Base-by-base conservation (phyloP, 2,888 invertebrate genomes). In the Drosophila testacea region DNA sequence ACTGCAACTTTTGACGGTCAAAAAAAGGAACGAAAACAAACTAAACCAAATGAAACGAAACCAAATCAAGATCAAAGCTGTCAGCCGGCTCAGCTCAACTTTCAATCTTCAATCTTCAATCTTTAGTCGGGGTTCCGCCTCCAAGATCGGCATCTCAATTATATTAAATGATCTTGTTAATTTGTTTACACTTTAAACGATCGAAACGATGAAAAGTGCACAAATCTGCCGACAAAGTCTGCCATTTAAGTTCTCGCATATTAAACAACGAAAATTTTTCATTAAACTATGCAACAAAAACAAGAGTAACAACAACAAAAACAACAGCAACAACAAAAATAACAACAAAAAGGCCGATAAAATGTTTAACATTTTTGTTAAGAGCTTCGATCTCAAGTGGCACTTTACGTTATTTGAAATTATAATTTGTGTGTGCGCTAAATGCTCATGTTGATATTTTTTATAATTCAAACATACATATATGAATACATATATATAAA, bases 91-190 rank as follows among this genome's bases (percentile, higher is more conserved):
- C 34, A 51, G 34, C 48, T 42, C 34, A 51, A 64, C 48, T 66
- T 50, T 52, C 67, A 62, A 79, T 62, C 79, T 62, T 44, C 38
- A 57, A 73, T 42, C 39, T 50, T 52, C 64, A 62, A 75, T 62
- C 79, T 62, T 44, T 41, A 57, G 77, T 42, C 39, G 57, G 50
- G 79, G 80, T 69, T 68, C 76, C 88, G 85, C 76, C 85, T 73
- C 62, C 73, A 56, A 80, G 73, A 81, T 84, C 75, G 65, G 51
- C 79, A 81, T 78, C 81, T 73, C 82, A 84, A 88, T 83, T 88
- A 73, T 67, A 54, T 62, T 73, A 78, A 90, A 88, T 79, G 81
- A 88, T 85, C 81, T 87, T 77, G 90, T 89, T 90, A 90, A 90
- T 87, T 88, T 88, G 87, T 73, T 80, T 83, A 87, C 78, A 84